These are phyloP conservation scores for Miniopterus natalensis DNA, from an alignment of 2,113 vertebrate species.

Conservation along the genomic window DNA sequence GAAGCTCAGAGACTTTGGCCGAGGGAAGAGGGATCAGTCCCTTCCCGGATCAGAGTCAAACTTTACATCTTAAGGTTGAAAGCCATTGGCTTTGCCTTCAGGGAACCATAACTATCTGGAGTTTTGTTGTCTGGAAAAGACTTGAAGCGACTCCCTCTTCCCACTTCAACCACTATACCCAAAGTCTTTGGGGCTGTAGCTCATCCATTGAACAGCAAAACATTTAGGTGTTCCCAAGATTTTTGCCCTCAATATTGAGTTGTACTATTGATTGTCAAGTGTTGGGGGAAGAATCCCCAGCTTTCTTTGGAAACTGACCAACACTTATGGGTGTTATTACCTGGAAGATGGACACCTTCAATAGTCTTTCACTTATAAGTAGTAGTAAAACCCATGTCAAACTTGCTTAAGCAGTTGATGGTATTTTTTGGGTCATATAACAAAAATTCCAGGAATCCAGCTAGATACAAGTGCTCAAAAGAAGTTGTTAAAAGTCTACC, in stretches of 20 bases:
- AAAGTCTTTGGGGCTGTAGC: neutral
- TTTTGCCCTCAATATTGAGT: neutral
- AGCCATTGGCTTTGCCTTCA: neutral
- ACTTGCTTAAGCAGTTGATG: neutral
- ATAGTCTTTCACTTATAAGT: neutral
- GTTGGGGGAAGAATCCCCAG: neutral
- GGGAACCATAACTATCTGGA: neutral
- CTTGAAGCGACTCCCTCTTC: too few relatives aligned
- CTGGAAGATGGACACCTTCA: neutral
- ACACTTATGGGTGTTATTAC: neutral
- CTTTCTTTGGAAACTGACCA: slow-evolving; percentile 7
- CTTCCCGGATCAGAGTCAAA: neutral
- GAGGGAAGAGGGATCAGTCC: neutral
- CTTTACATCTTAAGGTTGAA: neutral
- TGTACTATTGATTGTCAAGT: neutral
- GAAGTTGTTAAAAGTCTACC: slow-evolving; percentile 15
- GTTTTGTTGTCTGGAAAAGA: neutral
- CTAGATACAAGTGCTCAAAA: neutral
- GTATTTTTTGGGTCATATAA: neutral
- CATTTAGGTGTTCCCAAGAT: neutral
- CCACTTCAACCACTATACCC: neutral
- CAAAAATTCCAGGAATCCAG: neutral
- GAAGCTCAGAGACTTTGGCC: neutral
- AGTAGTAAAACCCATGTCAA: neutral
- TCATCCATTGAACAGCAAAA: neutral